A percentile compares a stretch with the other conserved stretches of the same genome.
These are phyloP conservation scores for Pseudorhombus dupliciocellatus DNA, from an alignment of 2,113 vertebrate species.

Conservation along the genomic window DNA sequence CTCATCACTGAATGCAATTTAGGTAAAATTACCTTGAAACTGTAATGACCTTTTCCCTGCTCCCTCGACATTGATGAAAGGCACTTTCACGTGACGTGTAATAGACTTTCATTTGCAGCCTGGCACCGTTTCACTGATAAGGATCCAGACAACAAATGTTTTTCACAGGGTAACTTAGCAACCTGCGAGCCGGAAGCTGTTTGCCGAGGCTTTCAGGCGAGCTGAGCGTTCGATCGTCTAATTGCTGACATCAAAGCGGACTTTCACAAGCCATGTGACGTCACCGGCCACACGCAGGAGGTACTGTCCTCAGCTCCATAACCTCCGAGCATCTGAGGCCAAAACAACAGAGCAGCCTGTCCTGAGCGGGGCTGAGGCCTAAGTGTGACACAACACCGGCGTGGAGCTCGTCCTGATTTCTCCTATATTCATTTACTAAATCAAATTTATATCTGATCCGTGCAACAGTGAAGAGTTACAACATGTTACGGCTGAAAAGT, in stretches of 20 bases:
- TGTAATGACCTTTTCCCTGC: not conserved
- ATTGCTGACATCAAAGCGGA: conserved; percentile 69
- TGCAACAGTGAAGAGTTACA: not conserved
- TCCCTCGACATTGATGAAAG: not conserved
- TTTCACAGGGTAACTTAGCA: conserved; percentile 57
- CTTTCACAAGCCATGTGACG: conserved; percentile 73
- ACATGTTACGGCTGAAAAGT: not conserved
- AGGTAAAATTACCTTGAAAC: not conserved
- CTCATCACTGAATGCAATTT: not conserved
- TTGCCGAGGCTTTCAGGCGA: conserved; percentile 33
- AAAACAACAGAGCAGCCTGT: conserved; percentile 58
- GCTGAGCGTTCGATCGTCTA: conserved; percentile 41
- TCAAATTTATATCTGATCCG: not conserved
- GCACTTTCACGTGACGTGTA: conserved; percentile 28
- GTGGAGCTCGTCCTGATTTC: not conserved
- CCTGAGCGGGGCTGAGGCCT: conserved; percentile 27
- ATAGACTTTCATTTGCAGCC: conserved; percentile 9
- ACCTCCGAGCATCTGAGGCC: conserved; percentile 62
- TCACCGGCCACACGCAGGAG: conserved; percentile 60
- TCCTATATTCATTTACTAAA: not conserved
- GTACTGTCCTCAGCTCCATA: conserved; percentile 68
- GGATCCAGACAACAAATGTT: conserved; percentile 60
- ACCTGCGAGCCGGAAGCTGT: conserved; percentile 34
- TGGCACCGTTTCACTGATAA: conserved; percentile 53
- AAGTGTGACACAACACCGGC: conserved; percentile 33